Evolutionary conservation across 2,888 invertebrate species (phyloP), one percentile per base, ranked within the genome.

Genomic region (Neuroscelio doddi): DNA sequence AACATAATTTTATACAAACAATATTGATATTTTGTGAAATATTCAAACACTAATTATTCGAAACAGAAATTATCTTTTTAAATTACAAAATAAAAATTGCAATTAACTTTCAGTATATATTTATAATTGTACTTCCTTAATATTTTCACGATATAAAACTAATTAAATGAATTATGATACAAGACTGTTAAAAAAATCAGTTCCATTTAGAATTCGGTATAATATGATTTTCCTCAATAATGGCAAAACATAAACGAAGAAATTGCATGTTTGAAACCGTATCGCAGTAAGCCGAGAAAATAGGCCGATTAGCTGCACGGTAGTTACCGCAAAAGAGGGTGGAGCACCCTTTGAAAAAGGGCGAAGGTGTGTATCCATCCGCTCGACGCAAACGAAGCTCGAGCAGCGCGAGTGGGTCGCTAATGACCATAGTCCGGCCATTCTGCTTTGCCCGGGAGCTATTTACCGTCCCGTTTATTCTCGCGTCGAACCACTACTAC

Each of bases 401-500:
- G 58, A 63, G 45, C 57, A 62, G 47, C 61, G 42, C 29, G 58
- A 53, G 59, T 41, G 62, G 67, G 58, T 57, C 64, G 70, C 70
- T 74, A 73, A 74, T 72, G 74, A 73, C 74, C 62, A 51, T 24
- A 55, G 55, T 68, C 61, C 61, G 42, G 61, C 57, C 49, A 57
- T 59, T 63, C 42, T 39, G 59, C 41, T 53, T 26, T 45, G 61
- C 61, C 64, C 53, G 50, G 57, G 42, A 68, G 65, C 64, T 69
- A 58, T 68, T 65, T 62, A 53, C 56, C 56, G 36, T 58, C 47
- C 53, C 61, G 51, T 56, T 64, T 56, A 58, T 57, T 58, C 63
- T 50, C 61, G 44, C 65, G 51, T 45, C 52, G 51, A 58, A 62
- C 27, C 51, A 14, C 44, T 45, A 56, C 41, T 21, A 32, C 32